Conservation (phyloP, 2,888 invertebrate species). For the Scaptomyza polygonia region DNA sequence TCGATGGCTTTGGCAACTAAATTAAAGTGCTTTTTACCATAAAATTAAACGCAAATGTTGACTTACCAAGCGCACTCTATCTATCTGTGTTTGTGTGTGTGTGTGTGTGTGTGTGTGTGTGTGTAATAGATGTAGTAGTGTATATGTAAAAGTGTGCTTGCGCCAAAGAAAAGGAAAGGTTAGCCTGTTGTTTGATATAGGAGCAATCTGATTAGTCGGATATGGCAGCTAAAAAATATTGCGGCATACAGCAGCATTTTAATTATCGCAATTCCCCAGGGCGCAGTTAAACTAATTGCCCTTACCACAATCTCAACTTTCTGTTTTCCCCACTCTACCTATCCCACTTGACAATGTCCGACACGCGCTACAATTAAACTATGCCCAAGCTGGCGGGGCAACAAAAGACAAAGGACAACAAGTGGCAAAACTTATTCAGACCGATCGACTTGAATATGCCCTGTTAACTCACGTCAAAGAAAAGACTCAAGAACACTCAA, state of each 20-base stretch:
- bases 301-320: slow-evolving; percentile 25
- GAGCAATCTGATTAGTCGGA: slow-evolving; percentile 74
- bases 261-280: slow-evolving; percentile 75
- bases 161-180: slow-evolving; percentile 35
- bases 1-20: slow-evolving; percentile 70
- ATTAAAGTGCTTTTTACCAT: slow-evolving; percentile 78
- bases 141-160: not conserved
- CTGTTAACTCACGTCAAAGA: not conserved
- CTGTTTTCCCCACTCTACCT: not conserved
- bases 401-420: slow-evolving; percentile 37
- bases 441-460: slow-evolving; percentile 1
- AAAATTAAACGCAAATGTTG: slow-evolving; percentile 79
- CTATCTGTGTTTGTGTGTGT: slow-evolving; percentile 1
- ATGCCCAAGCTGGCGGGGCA: slow-evolving; percentile 54
- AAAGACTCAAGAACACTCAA: no score
- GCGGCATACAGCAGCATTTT: slow-evolving; percentile 75
- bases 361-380: slow-evolving; percentile 77
- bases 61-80: slow-evolving; percentile 39
- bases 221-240: slow-evolving; percentile 73
- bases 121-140: slow-evolving; percentile 5
- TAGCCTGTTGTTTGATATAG: slow-evolving; percentile 60
- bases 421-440: not conserved
- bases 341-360: slow-evolving; percentile 17
- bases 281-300: slow-evolving; percentile 76
- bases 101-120: not conserved